phyloP scores from a whole-genome alignment of 2,888 invertebrate species.

The Agrotis ipsilon region DNA sequence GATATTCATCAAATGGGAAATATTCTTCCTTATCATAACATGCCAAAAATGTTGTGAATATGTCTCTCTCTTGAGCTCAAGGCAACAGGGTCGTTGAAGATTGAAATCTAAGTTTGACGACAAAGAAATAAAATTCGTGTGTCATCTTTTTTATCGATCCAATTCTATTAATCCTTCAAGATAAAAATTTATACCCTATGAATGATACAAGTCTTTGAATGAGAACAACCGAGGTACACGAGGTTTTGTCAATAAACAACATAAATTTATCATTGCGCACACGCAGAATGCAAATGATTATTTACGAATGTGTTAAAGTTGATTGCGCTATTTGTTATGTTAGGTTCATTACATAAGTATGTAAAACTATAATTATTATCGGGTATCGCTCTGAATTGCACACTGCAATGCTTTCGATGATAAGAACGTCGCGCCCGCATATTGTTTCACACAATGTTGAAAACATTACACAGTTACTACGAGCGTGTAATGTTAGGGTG shows the following conservation, averaged over 20 bases:
- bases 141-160: slow-evolving; percentile 18
- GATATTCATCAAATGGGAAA: slow-evolving; percentile 52
- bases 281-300: slow-evolving; percentile 32
- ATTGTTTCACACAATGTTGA: slow-evolving; percentile 63
- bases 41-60: neutral
- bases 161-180: slow-evolving; percentile 1
- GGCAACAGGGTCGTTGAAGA: neutral
- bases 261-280: slow-evolving; percentile 22
- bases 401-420: slow-evolving; percentile 70
- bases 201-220: neutral
- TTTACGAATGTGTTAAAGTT: slow-evolving; percentile 55
- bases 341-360: slow-evolving; percentile 77
- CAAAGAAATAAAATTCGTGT: slow-evolving; percentile 19
- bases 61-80: neutral
- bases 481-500: slow-evolving; percentile 53
- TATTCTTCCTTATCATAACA: slow-evolving; percentile 30
- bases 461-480: slow-evolving; percentile 55
- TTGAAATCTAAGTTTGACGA: slow-evolving; percentile 4
- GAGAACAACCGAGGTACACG: neutral
- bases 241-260: slow-evolving; percentile 15
- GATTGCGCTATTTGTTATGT: slow-evolving; percentile 63
- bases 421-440: slow-evolving; percentile 77
- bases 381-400: slow-evolving; percentile 74
- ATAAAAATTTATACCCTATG: neutral
- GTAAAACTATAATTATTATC: slow-evolving; percentile 78